A percentile compares a stretch with the other conserved stretches of the same genome.
phyloP scores from a whole-genome alignment of 2,113 vertebrate genomes.

The Stictonetta naevosa region DNA sequence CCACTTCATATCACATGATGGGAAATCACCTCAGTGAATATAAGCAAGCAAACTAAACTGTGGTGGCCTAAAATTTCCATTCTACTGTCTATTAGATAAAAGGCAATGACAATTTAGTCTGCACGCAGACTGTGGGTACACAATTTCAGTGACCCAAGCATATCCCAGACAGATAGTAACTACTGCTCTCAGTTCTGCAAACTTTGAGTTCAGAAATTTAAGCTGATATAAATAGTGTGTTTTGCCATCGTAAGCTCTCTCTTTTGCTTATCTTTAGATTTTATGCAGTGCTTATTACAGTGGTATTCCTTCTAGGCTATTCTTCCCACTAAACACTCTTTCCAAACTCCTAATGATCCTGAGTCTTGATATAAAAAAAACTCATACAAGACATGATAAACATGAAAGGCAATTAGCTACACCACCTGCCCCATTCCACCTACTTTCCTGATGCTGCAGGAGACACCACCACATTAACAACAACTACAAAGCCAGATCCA shows the following conservation, averaged over 20 bases:
- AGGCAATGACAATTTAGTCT: neutral
- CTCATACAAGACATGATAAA: slow-evolving; percentile 4
- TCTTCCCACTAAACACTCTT: neutral
- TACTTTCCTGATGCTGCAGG: neutral
- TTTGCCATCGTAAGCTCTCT: slow-evolving; percentile 9
- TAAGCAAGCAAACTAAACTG: neutral
- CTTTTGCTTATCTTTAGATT: slow-evolving; percentile 20
- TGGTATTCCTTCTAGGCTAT: neutral
- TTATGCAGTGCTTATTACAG: neutral
- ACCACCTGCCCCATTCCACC: slow-evolving; percentile 7
- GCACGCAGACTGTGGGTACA: neutral
- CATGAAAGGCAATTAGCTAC: neutral
- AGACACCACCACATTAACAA: neutral
- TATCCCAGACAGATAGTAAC: slow-evolving; percentile 27
- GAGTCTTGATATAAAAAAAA: slow-evolving; percentile 17
- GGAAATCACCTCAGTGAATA: neutral
- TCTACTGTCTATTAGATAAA: neutral
- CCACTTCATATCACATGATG: neutral
- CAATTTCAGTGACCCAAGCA: neutral
- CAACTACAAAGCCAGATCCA: neutral
- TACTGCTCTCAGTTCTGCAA: neutral
- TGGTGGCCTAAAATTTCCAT: neutral
- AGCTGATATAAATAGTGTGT: neutral
- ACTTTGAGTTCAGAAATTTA: slow-evolving; percentile 37
- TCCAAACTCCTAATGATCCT: slow-evolving; percentile 2